These are phyloP conservation scores for Bombus breviceps DNA, from an alignment of 1,140 invertebrate genomes.

Conservation along the genomic window DNA sequence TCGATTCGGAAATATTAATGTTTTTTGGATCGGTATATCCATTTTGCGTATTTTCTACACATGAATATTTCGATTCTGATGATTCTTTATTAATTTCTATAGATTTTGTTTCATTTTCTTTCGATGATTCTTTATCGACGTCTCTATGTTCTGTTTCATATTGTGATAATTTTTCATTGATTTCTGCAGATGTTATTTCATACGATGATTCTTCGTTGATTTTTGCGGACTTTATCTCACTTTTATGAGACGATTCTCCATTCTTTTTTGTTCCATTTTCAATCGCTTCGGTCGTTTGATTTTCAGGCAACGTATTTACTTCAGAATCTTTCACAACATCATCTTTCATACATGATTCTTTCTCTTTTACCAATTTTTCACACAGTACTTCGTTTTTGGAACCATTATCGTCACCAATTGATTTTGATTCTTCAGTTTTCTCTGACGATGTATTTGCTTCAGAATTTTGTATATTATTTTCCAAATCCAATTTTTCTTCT, in stretches of 20 bases:
- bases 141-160: too few relatives aligned
- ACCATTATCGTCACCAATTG: background rate
- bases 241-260: background rate
- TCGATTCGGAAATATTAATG: background rate
- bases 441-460: too few relatives aligned
- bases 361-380: conserved; percentile 11
- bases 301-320: too few relatives aligned
- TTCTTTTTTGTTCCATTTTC: background rate
- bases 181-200: background rate
- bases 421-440: background rate
- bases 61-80: background rate
- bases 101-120: background rate
- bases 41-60: background rate
- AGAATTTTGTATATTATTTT: background rate
- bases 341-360: background rate
- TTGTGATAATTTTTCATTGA: background rate
- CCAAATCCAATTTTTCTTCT: too few relatives aligned
- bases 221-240: background rate
- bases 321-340: too few relatives aligned
- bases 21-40: background rate
- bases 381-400: background rate
- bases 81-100: background rate
- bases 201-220: background rate
- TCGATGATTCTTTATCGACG: too few relatives aligned
- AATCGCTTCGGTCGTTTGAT: background rate